A percentile compares a stretch with the other conserved stretches of the same genome.
Evolutionary conservation across 2,888 invertebrate genomes (phyloP).

Genomic region (Cantharis flavilabris): DNA sequence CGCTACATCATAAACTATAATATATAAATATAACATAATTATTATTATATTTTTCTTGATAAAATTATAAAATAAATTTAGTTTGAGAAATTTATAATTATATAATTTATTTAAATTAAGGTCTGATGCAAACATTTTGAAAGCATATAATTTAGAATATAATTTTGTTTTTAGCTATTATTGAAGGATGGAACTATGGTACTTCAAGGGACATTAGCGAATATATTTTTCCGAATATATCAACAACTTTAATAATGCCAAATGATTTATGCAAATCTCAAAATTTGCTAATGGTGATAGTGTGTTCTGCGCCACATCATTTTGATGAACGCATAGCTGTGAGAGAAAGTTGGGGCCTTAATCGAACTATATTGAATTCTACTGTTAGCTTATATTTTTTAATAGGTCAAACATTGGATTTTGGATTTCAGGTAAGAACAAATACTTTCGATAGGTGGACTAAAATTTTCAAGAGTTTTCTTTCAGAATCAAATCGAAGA

Average conservation of each 20-base stretch:
- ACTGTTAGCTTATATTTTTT: constrained; percentile 60
- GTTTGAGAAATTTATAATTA: too few species aligned
- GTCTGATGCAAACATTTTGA: too few species aligned
- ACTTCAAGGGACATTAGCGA: constrained; percentile 72
- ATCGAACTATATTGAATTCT: constrained; percentile 47
- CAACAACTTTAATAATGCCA: constrained; percentile 69
- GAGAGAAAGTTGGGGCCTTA: constrained; percentile 71
- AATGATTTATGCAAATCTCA: constrained; percentile 59
- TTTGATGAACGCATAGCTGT: constrained; percentile 69
- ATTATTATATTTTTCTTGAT: too few species aligned
- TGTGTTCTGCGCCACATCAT: constrained; percentile 75
- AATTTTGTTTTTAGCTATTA: constrained; percentile 26
- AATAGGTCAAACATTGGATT: constrained; percentile 64
- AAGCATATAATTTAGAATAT: neutral
- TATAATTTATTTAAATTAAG: too few species aligned
- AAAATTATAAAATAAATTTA: too few species aligned
- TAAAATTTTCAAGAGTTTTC: constrained; percentile 18
- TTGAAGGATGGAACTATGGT: constrained; percentile 75
- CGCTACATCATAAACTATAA: too few species aligned
- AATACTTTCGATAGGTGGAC: neutral
- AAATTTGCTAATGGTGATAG: constrained; percentile 71
- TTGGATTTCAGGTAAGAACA: constrained; percentile 57
- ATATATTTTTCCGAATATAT: constrained; percentile 73
- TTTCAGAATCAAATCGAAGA: constrained; percentile 66
- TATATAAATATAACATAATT: too few species aligned